phyloP scores from a whole-genome alignment of 92 coral and sea anemone genomes.

The Phenganax marumi region DNA sequence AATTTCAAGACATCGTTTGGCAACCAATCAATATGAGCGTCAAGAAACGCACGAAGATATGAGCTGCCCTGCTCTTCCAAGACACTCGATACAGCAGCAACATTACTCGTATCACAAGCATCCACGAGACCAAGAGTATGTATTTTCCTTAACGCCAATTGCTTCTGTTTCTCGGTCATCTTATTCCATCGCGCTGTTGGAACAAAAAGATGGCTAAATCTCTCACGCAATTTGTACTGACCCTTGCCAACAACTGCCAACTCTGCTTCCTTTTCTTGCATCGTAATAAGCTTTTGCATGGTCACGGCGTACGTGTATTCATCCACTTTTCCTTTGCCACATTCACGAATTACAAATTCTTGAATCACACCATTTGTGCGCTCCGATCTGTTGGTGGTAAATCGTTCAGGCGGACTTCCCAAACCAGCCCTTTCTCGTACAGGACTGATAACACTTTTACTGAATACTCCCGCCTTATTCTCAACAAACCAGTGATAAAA shows the following conservation, averaged over 20 bases:
- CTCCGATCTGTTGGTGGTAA: conserved; percentile 51
- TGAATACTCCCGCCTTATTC: conserved; percentile 17
- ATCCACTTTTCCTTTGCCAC: neutral
- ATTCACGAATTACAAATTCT: conserved; percentile 22
- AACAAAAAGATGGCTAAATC: conserved; percentile 30
- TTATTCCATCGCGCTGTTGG: conserved; percentile 30
- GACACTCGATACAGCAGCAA: neutral
- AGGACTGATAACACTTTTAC: conserved; percentile 43
- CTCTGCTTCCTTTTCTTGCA: conserved; percentile 42
- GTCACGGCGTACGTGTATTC: conserved; percentile 27
- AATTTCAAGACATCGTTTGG: conserved; percentile 40
- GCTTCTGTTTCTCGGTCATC: conserved; percentile 43
- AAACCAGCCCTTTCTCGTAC: conserved; percentile 57
- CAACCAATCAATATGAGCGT: conserved; percentile 35
- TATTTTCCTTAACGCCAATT: conserved; percentile 23
- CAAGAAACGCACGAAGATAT: neutral
- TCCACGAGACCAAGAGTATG: conserved; percentile 31
- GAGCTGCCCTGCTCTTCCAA: conserved; percentile 10
- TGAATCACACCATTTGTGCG: too few species aligned
- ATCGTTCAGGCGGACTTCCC: conserved; percentile 45
- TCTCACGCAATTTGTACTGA: conserved; percentile 12
- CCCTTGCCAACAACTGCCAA: conserved; percentile 43
- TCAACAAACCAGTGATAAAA: conserved; percentile 11
- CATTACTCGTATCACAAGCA: conserved; percentile 3
- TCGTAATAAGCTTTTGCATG: conserved; percentile 35